Percentiles rank a stretch among this genome's conserved stretches.
Evolutionary conservation across 2,888 invertebrate species (phyloP).

Genomic region (Cerastis leucographa): DNA sequence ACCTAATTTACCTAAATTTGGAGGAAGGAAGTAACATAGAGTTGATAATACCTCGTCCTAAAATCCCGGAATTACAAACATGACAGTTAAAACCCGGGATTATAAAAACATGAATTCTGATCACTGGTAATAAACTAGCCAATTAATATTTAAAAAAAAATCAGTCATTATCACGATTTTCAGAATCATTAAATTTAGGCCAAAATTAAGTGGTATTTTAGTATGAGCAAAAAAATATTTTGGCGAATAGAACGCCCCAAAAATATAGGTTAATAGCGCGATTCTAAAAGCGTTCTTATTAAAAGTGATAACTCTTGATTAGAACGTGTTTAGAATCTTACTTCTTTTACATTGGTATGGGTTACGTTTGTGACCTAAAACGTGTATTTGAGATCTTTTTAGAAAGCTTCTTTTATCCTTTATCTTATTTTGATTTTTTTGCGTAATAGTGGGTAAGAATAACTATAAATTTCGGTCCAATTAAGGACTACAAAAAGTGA

Average conservation of each 20-base stretch:
- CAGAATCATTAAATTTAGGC: background rate
- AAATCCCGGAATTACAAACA: too few relatives aligned
- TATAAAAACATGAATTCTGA: too few relatives aligned
- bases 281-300: background rate
- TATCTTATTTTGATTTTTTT: background rate
- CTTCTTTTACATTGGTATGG: background rate
- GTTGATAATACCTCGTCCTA: too few relatives aligned
- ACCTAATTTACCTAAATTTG: too few relatives aligned
- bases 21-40: too few relatives aligned
- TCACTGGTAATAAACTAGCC: too few relatives aligned
- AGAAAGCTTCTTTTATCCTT: background rate
- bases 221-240: background rate
- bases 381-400: constrained; percentile 19
- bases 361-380: background rate
- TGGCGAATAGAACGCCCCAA: background rate
- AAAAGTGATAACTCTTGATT: too few relatives aligned
- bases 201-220: background rate
- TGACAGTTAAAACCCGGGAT: too few relatives aligned
- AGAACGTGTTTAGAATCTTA: too few relatives aligned
- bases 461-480: background rate
- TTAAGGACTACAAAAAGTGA: background rate
- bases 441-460: background rate
- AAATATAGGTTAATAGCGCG: background rate
- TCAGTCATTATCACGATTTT: background rate
- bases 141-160: background rate